Base-by-base conservation (phyloP, 2,888 invertebrate genomes). In the Chalcosyrphus nemorum region DNA sequence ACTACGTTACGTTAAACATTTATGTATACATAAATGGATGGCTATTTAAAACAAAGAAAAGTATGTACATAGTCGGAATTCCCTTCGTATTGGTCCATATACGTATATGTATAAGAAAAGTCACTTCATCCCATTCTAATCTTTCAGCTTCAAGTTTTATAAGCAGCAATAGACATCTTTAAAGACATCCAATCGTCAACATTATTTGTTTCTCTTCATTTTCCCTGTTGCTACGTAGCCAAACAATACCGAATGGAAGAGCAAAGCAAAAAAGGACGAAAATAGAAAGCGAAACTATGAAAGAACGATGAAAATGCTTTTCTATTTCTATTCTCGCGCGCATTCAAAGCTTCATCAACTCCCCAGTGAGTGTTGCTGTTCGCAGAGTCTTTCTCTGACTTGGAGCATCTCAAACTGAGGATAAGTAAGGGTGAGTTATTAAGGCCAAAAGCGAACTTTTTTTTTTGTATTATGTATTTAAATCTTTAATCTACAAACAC, bases 191-290 rank as follows among this genome's bases (percentile, higher is more conserved):
- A 43, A 35, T 32, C 59, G 15, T 52, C 6, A 43, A 13, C 43
- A 13, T 43, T 41, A 5, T 21, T 27, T 50, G 29, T 19, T 21
- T 4, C 0, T 43, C 15, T 11, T 27, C n/a, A n/a, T 77, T 68
- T 15, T 61, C 65, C 71, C 66, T 77, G 82, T 82, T 82, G 82
- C 82, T 82, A 82, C 72, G 72, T 66, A 54, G 29, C 54, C n/a
- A 78, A 66, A 77, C 72, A 82, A 77, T 72, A 17, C 54, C 54
- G 41, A 72, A 71, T 32, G 54, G 21, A 29, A 45, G 54, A 63
- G 59, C 76, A 77, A 82, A 82, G 72, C 72, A 66, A 61, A 41
- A 21, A 56, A 17, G 32, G 35, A 54, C 52, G 59, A 78, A 72
- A 66, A 66, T 61, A 54, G 52, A 82, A 77, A 76, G 76, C 59